A percentile compares a stretch with the other conserved stretches of the same genome.
Evolutionary conservation across 2,797 vertebrate genomes (phyloP).

Genomic region (Florisuga fusca): DNA sequence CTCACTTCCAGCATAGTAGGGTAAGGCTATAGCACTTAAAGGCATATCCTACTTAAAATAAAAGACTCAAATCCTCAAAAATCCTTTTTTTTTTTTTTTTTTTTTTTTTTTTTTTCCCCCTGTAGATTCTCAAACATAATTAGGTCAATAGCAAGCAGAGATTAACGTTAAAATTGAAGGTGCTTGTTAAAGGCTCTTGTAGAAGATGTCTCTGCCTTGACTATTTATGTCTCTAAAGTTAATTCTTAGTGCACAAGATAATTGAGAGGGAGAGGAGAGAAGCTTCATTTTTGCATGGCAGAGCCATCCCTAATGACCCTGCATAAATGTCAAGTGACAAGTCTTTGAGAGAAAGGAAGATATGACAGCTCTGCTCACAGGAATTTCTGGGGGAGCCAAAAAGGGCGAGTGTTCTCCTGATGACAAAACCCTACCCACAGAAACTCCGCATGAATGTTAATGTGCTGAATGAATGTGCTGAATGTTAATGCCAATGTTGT

Average conservation of each 20-base stretch:
- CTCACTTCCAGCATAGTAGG: conserved; percentile 93
- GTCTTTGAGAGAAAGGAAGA: not conserved
- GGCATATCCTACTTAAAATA: not conserved
- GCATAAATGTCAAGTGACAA: not conserved
- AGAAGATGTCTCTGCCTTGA: not conserved
- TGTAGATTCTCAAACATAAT: not conserved
- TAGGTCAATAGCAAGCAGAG: not conserved
- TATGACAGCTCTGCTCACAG: not conserved
- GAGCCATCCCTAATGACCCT: not conserved
- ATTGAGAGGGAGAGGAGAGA: not conserved
- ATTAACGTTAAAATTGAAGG: not conserved
- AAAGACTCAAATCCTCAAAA: not conserved
- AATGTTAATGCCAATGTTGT: conserved; percentile 44
- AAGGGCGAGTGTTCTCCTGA: not conserved
- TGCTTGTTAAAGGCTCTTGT: not conserved
- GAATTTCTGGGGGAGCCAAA: not conserved
- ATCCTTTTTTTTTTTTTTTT: not conserved
- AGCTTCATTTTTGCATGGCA: not conserved
- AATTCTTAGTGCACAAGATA: not conserved
- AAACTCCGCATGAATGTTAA: not conserved
- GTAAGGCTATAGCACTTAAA: conserved; percentile 76
- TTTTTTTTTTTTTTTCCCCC: not conserved
- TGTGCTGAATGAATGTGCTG: no score
- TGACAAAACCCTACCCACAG: not conserved
- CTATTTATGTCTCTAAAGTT: not conserved